phyloP scores from a whole-genome alignment of 2,888 invertebrate genomes.

The Caenorhabditis imperialis region DNA sequence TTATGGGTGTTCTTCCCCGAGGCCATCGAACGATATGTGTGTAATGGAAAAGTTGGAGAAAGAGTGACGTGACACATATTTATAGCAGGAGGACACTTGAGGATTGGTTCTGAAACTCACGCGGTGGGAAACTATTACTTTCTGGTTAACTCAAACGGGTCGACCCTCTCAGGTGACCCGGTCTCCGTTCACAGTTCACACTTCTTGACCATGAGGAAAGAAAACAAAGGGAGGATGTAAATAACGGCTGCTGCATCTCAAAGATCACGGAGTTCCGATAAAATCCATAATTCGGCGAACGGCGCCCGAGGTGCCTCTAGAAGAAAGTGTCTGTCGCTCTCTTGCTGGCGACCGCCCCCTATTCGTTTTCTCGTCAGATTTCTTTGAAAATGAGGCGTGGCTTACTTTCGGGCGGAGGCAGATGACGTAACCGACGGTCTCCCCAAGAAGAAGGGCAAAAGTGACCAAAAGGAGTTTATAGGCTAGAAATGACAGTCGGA shows the following conservation, averaged over 20 bases:
- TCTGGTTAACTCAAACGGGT: too few relatives aligned
- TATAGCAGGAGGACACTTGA: conserved; percentile 6
- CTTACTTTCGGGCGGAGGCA: conserved; percentile 2
- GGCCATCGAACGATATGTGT: conserved; percentile 42
- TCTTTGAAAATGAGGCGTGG: conserved; percentile 6
- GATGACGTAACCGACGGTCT: conserved; percentile 46
- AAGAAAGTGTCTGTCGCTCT: conserved; percentile 11
- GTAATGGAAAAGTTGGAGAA: conserved; percentile 16
- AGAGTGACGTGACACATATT: conserved; percentile 23
- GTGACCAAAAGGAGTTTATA: conserved; percentile 37
- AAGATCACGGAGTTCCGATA: conserved; percentile 30
- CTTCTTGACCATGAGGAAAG: conserved; percentile 33
- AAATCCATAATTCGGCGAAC: conserved; percentile 50
- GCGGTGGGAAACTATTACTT: conserved; percentile 9
- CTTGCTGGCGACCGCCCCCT: neutral
- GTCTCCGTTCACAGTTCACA: conserved; percentile 24
- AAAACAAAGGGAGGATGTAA: neutral
- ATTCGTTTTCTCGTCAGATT: neutral
- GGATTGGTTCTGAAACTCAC: conserved; percentile 11
- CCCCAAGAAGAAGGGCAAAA: conserved; percentile 10
- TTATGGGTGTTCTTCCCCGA: conserved; percentile 7
- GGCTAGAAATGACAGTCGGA: conserved; percentile 34
- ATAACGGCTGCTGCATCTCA: conserved; percentile 3
- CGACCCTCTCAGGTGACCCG: conserved; percentile 29
- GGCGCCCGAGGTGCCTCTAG: conserved; percentile 4